A percentile compares a stretch with the other conserved stretches of the same genome.
phyloP scores from a whole-genome alignment of 2,797 vertebrate species.

The Remorina albescens region DNA sequence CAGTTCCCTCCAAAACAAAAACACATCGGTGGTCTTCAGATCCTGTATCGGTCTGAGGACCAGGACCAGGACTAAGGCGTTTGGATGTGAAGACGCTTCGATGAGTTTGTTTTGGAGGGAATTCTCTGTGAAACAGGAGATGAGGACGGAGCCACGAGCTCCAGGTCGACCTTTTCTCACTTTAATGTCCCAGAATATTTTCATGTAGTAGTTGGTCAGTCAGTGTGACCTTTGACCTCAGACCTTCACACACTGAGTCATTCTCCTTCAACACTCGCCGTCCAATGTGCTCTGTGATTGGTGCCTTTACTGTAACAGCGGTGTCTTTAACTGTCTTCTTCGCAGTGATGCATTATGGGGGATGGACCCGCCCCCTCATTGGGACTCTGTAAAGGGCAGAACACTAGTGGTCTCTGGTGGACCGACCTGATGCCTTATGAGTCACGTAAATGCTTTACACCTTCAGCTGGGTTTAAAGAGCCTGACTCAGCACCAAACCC shows the following conservation, averaged over 20 bases:
- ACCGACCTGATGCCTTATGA: constrained; percentile 20
- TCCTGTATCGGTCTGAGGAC: not conserved
- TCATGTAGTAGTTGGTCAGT: not conserved
- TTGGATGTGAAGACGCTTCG: not conserved
- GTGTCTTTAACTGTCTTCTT: not conserved
- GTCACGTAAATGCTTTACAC: not conserved
- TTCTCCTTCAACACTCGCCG: not conserved
- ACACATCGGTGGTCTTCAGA: not conserved
- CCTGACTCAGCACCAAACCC: not conserved
- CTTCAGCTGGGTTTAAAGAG: not conserved
- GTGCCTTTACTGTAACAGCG: constrained; percentile 66
- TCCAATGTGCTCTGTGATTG: constrained; percentile 39
- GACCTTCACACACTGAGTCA: not conserved
- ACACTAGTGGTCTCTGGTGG: constrained; percentile 43
- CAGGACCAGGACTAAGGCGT: not conserved
- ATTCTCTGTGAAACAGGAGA: constrained; percentile 11
- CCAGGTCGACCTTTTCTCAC: not conserved
- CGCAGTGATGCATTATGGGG: constrained; percentile 38
- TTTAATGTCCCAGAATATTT: constrained; percentile 28
- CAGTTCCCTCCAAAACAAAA: not conserved
- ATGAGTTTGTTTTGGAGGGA: not conserved
- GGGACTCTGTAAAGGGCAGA: not conserved
- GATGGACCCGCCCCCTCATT: not conserved
- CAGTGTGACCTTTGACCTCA: not conserved
- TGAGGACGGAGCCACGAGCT: constrained; percentile 50